Conservation (phyloP, 2,888 invertebrate species). For the Dastarcus helophoroides region DNA sequence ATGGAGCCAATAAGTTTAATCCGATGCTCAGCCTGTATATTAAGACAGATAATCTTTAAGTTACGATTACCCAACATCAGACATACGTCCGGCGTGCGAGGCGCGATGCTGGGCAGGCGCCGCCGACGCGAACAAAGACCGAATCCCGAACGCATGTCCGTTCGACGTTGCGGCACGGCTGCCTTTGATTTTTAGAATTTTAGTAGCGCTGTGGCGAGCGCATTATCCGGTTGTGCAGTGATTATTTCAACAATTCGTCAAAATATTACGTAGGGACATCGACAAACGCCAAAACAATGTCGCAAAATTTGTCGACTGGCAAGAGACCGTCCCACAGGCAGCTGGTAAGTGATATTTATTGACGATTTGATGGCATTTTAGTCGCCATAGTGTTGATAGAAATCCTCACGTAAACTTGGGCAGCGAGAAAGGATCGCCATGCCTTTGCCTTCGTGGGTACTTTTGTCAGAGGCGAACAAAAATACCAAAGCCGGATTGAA, state of each 20-base stretch:
- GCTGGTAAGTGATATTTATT: constrained; percentile 43
- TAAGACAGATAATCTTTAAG: too few species aligned
- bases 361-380: constrained; percentile 4
- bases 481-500: too few species aligned
- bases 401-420: constrained; percentile 47
- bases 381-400: constrained; percentile 53
- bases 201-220: constrained; percentile 34
- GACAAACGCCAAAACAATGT: constrained; percentile 40
- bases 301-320: constrained; percentile 46
- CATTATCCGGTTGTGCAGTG: constrained; percentile 24
- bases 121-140: too few species aligned
- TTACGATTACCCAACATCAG: too few species aligned
- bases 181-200: constrained; percentile 16
- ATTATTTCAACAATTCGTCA: constrained; percentile 22
- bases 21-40: too few species aligned
- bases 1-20: too few species aligned
- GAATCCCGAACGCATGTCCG: too few species aligned
- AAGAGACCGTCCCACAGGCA: constrained; percentile 50
- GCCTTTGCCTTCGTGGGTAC: background rate
- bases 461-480: too few species aligned
- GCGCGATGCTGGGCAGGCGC: too few species aligned
- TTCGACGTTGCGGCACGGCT: too few species aligned
- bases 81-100: too few species aligned
- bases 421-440: background rate
- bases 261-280: constrained; percentile 15